phyloP scores from a whole-genome alignment of 1,140 invertebrate species.

The Plectrocnemia conspersa region DNA sequence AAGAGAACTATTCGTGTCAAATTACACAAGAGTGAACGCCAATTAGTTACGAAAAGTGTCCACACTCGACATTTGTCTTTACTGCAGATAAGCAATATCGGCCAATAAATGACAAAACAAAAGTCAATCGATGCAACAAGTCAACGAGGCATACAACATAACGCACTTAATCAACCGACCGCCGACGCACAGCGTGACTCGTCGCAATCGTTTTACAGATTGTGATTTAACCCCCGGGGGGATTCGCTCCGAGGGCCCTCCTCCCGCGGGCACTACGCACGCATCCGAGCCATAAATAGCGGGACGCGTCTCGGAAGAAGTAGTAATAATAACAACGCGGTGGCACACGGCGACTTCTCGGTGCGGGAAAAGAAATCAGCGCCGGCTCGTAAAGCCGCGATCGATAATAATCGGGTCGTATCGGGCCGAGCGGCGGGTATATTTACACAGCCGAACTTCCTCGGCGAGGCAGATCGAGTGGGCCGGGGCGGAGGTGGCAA shows the following conservation, averaged over 20 bases:
- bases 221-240: conserved; percentile 14
- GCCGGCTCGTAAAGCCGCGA: no score
- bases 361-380: background rate
- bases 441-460: no score
- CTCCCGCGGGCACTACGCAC: no score
- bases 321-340: background rate
- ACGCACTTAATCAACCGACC: background rate
- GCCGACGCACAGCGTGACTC: background rate
- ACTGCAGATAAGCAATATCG: no score
- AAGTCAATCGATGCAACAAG: conserved; percentile 18
- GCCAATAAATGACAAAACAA: no score
- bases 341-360: background rate
- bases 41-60: no score
- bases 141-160: conserved; percentile 5
- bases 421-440: background rate
- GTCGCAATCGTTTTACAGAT: conserved; percentile 7
- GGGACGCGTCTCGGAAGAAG: background rate
- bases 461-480: background rate
- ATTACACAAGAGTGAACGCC: no score
- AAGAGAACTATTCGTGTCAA: no score
- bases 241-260: no score
- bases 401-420: background rate
- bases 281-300: background rate
- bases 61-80: no score
- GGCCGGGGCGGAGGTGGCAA: background rate